A percentile compares a stretch with the other conserved stretches of the same genome.
These are phyloP conservation scores for Pachyrhynchus sulphureomaculatus DNA, from an alignment of 1,140 invertebrate species.

Conservation along the genomic window DNA sequence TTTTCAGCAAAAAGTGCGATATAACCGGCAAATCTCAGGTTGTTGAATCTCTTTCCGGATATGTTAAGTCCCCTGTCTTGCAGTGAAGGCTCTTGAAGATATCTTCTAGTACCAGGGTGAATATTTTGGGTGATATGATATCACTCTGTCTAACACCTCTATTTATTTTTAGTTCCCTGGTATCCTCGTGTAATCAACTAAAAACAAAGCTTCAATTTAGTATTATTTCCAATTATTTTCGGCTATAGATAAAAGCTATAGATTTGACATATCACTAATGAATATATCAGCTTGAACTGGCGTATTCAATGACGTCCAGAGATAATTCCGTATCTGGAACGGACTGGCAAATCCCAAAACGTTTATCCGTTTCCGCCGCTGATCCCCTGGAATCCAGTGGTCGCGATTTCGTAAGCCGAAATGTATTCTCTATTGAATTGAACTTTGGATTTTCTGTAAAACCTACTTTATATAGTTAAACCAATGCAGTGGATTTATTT, in stretches of 20 bases:
- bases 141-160: too few species aligned
- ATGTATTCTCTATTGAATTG: slow-evolving; percentile 20
- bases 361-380: slow-evolving; percentile 28
- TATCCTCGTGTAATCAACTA: too few species aligned
- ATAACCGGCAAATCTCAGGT: too few species aligned
- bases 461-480: slow-evolving; percentile 16
- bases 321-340: slow-evolving; percentile 20
- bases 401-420: slow-evolving; percentile 13
- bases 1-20: too few species aligned
- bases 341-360: slow-evolving; percentile 18
- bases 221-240: too few species aligned
- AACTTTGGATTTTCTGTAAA: slow-evolving; percentile 14
- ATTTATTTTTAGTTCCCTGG: too few species aligned
- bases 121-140: too few species aligned
- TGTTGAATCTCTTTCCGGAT: too few species aligned
- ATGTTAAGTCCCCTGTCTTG: too few species aligned
- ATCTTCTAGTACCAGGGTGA: too few species aligned
- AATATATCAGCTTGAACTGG: slow-evolving; percentile 16
- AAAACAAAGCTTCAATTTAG: too few species aligned
- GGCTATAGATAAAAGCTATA: neutral
- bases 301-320: slow-evolving; percentile 1
- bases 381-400: slow-evolving; percentile 29
- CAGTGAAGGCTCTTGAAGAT: too few species aligned
- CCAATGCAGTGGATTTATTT: slow-evolving; percentile 9
- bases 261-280: slow-evolving; percentile 1